These are phyloP conservation scores for Probosciger aterrimus DNA, from an alignment of 2,113 vertebrate genomes.

Conservation along the genomic window DNA sequence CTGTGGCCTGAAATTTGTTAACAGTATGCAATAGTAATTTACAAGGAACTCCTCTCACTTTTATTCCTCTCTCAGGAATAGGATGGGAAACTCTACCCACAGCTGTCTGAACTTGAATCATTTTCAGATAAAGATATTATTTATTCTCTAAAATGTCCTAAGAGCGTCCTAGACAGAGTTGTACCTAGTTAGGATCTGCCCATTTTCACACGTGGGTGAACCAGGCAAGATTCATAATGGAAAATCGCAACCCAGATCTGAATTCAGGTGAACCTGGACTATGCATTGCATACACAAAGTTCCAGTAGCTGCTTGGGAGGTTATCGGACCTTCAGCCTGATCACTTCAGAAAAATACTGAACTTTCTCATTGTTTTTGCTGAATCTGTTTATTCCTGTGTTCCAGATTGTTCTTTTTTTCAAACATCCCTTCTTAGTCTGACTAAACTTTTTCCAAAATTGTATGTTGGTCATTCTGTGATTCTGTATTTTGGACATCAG, in stretches of 20 bases:
- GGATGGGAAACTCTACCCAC: constrained; percentile 20
- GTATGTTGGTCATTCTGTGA: neutral
- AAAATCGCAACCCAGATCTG: constrained; percentile 36
- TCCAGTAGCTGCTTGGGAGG: neutral
- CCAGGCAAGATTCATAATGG: neutral
- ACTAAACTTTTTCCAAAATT: neutral
- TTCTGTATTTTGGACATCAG: neutral
- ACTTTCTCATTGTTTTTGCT: neutral
- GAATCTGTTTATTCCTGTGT: neutral
- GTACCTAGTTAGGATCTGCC: neutral
- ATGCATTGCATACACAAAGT: neutral
- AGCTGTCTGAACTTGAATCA: constrained; percentile 64
- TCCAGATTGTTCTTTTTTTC: neutral
- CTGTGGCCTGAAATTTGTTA: constrained; percentile 17
- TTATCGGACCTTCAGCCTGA: neutral
- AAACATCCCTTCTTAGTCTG: neutral
- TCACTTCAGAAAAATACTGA: neutral
- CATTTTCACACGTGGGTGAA: constrained; percentile 29
- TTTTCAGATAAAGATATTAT: neutral
- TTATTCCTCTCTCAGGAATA: neutral
- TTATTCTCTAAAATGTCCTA: neutral
- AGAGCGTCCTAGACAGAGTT: constrained; percentile 14
- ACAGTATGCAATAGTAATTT: constrained; percentile 21
- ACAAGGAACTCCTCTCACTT: constrained; percentile 12
- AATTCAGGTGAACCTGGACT: neutral